Conservation (phyloP, 2,888 invertebrate genomes). For the Ecdyonurus torrentis region DNA sequence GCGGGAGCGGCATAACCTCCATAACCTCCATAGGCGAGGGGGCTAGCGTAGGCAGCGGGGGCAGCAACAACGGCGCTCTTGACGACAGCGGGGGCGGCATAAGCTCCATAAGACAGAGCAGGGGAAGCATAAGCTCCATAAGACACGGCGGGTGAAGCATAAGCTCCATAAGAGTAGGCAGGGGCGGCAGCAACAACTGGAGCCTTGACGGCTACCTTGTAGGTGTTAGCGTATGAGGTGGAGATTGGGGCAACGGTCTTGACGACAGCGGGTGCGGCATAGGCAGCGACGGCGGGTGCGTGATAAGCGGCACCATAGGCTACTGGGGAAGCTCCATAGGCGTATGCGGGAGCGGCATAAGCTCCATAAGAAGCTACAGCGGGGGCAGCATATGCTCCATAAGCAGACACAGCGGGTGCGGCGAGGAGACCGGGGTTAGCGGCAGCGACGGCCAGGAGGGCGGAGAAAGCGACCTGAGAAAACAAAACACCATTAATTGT, state of each 20-base stretch:
- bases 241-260: constrained; percentile 34
- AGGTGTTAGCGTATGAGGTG: constrained; percentile 45
- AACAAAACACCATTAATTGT: too few species aligned
- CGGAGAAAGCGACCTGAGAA: constrained; percentile 21
- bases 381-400: constrained; percentile 10
- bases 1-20: constrained; percentile 3
- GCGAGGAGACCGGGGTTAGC: constrained; percentile 17
- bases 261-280: constrained; percentile 23
- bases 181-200: constrained; percentile 20
- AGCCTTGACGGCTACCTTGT: constrained; percentile 30
- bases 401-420: neutral
- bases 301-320: constrained; percentile 17
- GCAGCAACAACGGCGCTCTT: neutral
- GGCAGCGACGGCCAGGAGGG: constrained; percentile 23
- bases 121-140: neutral
- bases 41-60: constrained; percentile 13
- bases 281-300: constrained; percentile 22
- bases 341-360: constrained; percentile 18
- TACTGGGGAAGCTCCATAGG: constrained; percentile 17
- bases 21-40: constrained; percentile 21
- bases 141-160: too few species aligned
- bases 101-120: neutral
- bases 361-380: constrained; percentile 8
- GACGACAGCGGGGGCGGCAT: constrained; percentile 3
- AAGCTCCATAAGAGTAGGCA: too few species aligned